Conservation (phyloP, 2,888 invertebrate species). For the Conops quadrifasciatus region DNA sequence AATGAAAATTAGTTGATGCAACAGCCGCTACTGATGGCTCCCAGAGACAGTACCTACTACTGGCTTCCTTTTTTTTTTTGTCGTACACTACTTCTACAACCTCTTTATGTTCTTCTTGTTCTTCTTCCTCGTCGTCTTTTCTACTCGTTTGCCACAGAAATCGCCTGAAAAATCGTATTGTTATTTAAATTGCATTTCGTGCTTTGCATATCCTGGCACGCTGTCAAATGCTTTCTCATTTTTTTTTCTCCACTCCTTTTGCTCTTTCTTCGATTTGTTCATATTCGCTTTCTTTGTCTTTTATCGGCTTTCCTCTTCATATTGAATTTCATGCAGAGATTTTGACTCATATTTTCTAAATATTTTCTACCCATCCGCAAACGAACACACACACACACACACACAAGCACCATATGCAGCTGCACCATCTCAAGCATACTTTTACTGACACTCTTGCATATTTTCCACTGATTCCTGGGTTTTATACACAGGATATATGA, state of each 20-base stretch:
- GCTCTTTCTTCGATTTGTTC: neutral
- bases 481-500: slow-evolving; percentile 27
- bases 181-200: slow-evolving; percentile 40
- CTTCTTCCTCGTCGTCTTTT: too few species aligned
- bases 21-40: neutral
- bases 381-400: slow-evolving; percentile 8
- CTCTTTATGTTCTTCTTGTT: too few species aligned
- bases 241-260: slow-evolving; percentile 5
- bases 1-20: slow-evolving; percentile 1
- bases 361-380: neutral
- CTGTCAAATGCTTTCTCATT: neutral
- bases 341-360: slow-evolving; percentile 10
- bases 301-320: neutral
- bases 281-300: neutral
- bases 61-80: neutral
- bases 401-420: neutral
- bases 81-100: too few species aligned
- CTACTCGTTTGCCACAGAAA: too few species aligned
- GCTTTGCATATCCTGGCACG: slow-evolving; percentile 1
- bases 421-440: neutral
- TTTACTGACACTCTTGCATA: neutral
- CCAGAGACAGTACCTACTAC: neutral
- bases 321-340: slow-evolving; percentile 31
- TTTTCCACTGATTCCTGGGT: slow-evolving; percentile 15
- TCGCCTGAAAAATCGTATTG: slow-evolving; percentile 32